Evolutionary conservation across 2,797 vertebrate genomes (phyloP), one percentile per base, ranked within the genome.

Genomic region (Gallinago stenura): DNA sequence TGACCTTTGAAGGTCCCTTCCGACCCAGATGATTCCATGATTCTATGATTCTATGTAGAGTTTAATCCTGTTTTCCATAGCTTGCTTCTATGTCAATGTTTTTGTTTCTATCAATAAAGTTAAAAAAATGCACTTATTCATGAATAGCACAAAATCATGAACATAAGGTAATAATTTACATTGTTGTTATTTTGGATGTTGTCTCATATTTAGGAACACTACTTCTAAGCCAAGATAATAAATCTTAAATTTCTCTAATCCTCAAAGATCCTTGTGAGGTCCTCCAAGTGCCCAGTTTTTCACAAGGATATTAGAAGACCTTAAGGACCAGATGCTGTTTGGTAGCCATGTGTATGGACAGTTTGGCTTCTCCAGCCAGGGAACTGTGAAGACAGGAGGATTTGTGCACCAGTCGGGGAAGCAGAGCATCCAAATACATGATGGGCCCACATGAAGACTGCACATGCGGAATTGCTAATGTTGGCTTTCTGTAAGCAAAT

Each of bases 291-390:
- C 4, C 7, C 53, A 25, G 26, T 51, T 24, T 41, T 72, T 64
- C 56, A 20, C 24, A 45, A 5, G 22, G 4, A 0, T 62, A 15
- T 62, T 62, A 9, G 33, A 76, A 50, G 28, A 22, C 7, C 50
- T 58, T 8, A 46, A 62, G 43, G 13, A 33, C 7, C 25, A 43
- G 0, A 0, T 19, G 8, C 10, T 80, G 5, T 2, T 57, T 56
- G n/a, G 21, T 43, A 64, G 12, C 7, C 17, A 2, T 58, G 17
- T 60, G 9, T 2, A 2, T 2, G 37, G 18, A 13, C 11, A 45
- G 13, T 35, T 56, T 35, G 43, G 18, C 35, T 90, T 83, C n/a
- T 61, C 19, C 14, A 70, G 21, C 8, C 9, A 56, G 10, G 4
- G 4, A 5, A 37, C 30, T 30, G 22, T 7, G 31, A 79, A 76